A percentile compares a stretch with the other conserved stretches of the same genome.
phyloP scores from a whole-genome alignment of 2,888 invertebrate genomes.

The Rutpela maculata region DNA sequence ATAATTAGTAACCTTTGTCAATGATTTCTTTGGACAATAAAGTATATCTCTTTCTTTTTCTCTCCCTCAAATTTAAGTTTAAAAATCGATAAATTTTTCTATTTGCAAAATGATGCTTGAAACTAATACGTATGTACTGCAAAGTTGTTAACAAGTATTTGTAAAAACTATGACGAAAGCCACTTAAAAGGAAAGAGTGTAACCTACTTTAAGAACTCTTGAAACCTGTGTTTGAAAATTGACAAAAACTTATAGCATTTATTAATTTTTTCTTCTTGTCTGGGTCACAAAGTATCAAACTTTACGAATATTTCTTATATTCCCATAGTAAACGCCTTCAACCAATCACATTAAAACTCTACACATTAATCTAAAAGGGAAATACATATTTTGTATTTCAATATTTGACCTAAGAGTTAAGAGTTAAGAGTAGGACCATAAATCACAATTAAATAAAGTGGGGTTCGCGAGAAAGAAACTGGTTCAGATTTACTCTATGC shows the following conservation, averaged over 20 bases:
- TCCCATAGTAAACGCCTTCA: constrained; percentile 41
- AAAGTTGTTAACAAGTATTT: too few species aligned
- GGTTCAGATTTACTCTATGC: constrained; percentile 59
- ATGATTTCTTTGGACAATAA: too few species aligned
- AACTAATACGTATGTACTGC: too few species aligned
- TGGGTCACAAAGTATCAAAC: background rate
- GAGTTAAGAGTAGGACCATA: constrained; percentile 58
- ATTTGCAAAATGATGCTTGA: too few species aligned
- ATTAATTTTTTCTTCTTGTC: background rate
- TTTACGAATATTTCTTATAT: constrained; percentile 32
- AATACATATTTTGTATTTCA: constrained; percentile 54
- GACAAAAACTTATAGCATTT: background rate
- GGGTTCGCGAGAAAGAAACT: constrained; percentile 60
- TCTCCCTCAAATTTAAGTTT: too few species aligned
- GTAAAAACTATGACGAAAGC: background rate
- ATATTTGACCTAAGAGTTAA: constrained; percentile 57
- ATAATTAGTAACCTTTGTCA: too few species aligned
- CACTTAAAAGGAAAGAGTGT: too few species aligned
- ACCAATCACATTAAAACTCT: constrained; percentile 42
- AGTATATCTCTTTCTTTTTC: too few species aligned
- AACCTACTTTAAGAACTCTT: background rate
- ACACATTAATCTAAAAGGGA: constrained; percentile 53
- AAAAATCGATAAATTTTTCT: too few species aligned
- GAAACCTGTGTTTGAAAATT: background rate
- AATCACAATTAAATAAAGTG: constrained; percentile 65